These are phyloP conservation scores for Subacronicta megacephala DNA, from an alignment of 2,888 invertebrate species.

Conservation along the genomic window DNA sequence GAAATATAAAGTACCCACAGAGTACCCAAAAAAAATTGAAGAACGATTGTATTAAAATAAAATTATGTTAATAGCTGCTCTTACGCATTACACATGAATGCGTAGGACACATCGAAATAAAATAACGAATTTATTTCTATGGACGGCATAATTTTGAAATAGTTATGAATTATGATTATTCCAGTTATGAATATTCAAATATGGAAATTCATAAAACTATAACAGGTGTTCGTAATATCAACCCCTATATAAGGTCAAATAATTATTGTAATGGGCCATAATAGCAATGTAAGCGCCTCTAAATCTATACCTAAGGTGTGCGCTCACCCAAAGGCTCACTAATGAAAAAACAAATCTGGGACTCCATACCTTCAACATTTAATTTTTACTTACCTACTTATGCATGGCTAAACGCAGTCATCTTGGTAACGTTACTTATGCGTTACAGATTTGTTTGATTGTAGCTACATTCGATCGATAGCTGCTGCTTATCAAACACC, in stretches of 20 bases:
- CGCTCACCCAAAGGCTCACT: slow-evolving; percentile 34
- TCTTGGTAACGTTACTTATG: slow-evolving; percentile 20
- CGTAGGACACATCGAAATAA: slow-evolving; percentile 20
- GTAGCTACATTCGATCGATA: slow-evolving; percentile 10
- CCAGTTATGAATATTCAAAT: slow-evolving; percentile 40
- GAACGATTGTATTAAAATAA: slow-evolving; percentile 20
- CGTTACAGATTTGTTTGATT: slow-evolving; percentile 32
- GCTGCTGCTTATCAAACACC: slow-evolving; percentile 1
- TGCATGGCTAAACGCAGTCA: slow-evolving; percentile 26
- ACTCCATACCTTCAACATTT: too few relatives aligned
- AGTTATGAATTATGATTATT: too few relatives aligned
- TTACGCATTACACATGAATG: slow-evolving; percentile 36
- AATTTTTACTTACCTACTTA: too few relatives aligned
- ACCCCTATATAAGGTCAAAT: slow-evolving; percentile 16
- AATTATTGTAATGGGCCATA: slow-evolving; percentile 30
- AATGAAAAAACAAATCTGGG: too few relatives aligned
- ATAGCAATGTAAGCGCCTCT: slow-evolving; percentile 20
- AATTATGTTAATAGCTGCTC: slow-evolving; percentile 17
- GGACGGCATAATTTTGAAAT: slow-evolving; percentile 17
- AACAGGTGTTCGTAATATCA: slow-evolving; percentile 28
- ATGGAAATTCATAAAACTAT: slow-evolving; percentile 31
- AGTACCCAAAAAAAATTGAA: slow-evolving; percentile 17
- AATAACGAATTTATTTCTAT: slow-evolving; percentile 24
- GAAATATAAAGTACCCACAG: slow-evolving; percentile 51
- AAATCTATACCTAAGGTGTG: slow-evolving; percentile 10